A percentile compares a stretch with the other conserved stretches of the same genome.
Evolutionary conservation across 2,888 invertebrate species (phyloP).

Genomic region (Aphidius colemani): DNA sequence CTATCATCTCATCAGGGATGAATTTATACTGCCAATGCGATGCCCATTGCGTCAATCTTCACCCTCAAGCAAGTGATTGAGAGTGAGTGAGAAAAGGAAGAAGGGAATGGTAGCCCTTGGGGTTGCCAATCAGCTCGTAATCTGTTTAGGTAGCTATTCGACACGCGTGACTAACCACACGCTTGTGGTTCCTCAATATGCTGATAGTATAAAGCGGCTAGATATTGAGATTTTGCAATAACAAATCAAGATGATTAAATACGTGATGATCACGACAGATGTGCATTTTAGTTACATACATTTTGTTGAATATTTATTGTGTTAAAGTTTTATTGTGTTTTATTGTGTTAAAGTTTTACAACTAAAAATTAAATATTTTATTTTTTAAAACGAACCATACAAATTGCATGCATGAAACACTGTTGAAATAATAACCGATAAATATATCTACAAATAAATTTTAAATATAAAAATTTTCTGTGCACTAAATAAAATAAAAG

Average conservation of each 20-base stretch:
- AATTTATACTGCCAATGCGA: no score
- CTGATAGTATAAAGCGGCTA: slow-evolving; percentile 5
- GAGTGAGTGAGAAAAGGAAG: slow-evolving; percentile 14
- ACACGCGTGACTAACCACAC: slow-evolving; percentile 52
- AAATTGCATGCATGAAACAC: no score
- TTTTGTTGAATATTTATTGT: no score
- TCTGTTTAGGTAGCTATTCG: slow-evolving; percentile 55
- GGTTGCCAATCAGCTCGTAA: slow-evolving; percentile 51
- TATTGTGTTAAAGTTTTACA: no score
- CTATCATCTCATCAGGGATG: slow-evolving; percentile 23
- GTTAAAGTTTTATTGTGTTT: no score
- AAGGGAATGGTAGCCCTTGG: slow-evolving; percentile 3
- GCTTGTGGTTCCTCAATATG: slow-evolving; percentile 20
- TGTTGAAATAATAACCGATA: no score
- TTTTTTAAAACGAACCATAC: no score
- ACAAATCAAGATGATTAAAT: slow-evolving; percentile 30
- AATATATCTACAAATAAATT: no score
- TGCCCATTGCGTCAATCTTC: background rate
- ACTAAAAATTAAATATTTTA: no score
- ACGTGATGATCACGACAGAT: slow-evolving; percentile 50
- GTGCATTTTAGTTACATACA: slow-evolving; percentile 30
- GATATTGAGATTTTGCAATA: background rate
- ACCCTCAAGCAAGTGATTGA: slow-evolving; percentile 5
- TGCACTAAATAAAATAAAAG: no score
- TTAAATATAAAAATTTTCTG: no score